Percentiles rank a stretch among this genome's conserved stretches.
Conservation (phyloP, 2,797 vertebrate genomes). For the Urophycis tenuis region DNA sequence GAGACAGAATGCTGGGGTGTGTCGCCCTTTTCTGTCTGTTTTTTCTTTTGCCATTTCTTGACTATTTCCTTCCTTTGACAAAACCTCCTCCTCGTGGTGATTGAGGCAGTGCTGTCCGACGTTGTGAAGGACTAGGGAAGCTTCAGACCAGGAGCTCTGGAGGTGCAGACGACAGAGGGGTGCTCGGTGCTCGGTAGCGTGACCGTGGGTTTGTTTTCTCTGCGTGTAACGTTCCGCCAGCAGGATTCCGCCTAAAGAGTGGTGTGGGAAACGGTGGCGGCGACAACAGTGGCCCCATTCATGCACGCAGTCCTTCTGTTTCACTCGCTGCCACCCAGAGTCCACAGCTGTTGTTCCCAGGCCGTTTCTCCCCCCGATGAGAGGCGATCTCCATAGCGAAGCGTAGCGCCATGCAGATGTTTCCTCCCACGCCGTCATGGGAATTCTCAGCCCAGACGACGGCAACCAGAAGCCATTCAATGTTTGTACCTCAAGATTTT, state of each 20-base stretch:
- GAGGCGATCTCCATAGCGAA: slow-evolving; percentile 21
- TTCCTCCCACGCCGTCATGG: background rate
- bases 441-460: background rate
- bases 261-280: slow-evolving; percentile 17
- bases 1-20: background rate
- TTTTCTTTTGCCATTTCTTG: background rate
- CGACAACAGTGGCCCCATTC: slow-evolving; percentile 58
- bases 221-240: slow-evolving; percentile 33
- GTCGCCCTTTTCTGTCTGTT: background rate
- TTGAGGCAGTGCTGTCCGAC: too few relatives aligned
- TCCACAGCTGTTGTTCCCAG: slow-evolving; percentile 51
- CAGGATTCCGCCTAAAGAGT: slow-evolving; percentile 38
- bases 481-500: background rate
- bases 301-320: slow-evolving; percentile 45
- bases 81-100: background rate
- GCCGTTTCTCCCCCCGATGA: slow-evolving; percentile 13
- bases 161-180: too few relatives aligned
- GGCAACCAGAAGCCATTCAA: background rate
- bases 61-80: background rate
- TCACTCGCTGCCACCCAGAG: slow-evolving; percentile 37
- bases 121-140: background rate
- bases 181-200: background rate
- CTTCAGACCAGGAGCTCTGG: too few relatives aligned
- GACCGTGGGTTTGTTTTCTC: slow-evolving; percentile 35
- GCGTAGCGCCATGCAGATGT: background rate